Percentiles rank a stretch among this genome's conserved stretches.
These are phyloP conservation scores for Coleophora deauratella DNA, from an alignment of 2,888 invertebrate species.

Conservation along the genomic window DNA sequence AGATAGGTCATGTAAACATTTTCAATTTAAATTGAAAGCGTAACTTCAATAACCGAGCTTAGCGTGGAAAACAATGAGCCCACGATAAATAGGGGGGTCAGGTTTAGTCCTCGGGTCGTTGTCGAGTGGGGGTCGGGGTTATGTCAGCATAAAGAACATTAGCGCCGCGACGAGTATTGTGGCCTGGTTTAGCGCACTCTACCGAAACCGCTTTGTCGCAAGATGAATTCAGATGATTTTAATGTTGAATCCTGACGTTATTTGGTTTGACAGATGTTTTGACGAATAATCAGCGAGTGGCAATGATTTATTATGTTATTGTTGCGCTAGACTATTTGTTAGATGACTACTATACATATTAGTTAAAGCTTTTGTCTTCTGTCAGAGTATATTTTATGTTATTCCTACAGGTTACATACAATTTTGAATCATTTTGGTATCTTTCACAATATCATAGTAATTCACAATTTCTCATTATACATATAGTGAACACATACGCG, in stretches of 20 bases:
- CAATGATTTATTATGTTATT: not conserved
- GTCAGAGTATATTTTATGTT: not conserved
- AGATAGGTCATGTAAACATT: constrained; percentile 25
- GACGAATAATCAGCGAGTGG: constrained; percentile 4
- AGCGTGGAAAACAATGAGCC: constrained; percentile 66
- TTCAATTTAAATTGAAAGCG: constrained; percentile 29
- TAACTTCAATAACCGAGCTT: constrained; percentile 44
- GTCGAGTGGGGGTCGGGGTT: constrained; percentile 37
- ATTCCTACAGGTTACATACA: too few relatives aligned
- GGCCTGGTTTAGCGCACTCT: constrained; percentile 53
- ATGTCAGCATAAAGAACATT: constrained; percentile 18
- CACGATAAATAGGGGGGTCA: constrained; percentile 61
- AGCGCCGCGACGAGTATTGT: constrained; percentile 24
- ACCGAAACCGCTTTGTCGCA: constrained; percentile 53
- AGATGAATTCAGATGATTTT: constrained; percentile 45
- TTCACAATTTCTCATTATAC: too few relatives aligned
- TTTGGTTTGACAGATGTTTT: constrained; percentile 56
- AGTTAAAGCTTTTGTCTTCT: not conserved
- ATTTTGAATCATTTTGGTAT: too few relatives aligned
- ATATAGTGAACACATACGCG: too few relatives aligned
- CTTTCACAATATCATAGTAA: too few relatives aligned
- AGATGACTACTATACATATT: too few relatives aligned
- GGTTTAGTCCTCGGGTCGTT: constrained; percentile 42
- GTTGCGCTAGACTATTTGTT: not conserved
- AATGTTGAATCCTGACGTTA: constrained; percentile 42